A percentile compares a stretch with the other conserved stretches of the same genome.
These are phyloP conservation scores for Crocallis elinguaria DNA, from an alignment of 2,888 invertebrate species.

Conservation along the genomic window DNA sequence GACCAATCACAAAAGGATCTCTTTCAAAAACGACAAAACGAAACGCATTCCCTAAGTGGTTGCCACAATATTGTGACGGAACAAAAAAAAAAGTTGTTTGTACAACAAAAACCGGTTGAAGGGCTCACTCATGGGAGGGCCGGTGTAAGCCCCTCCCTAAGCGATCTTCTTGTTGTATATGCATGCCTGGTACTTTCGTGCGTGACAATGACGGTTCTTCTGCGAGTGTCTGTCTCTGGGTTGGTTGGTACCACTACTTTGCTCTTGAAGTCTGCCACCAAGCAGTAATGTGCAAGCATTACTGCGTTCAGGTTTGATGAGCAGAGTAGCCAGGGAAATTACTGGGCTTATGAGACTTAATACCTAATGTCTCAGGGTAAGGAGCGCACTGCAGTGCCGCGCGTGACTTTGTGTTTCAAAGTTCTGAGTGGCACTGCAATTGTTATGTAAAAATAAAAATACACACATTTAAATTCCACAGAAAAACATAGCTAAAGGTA, in stretches of 20 bases:
- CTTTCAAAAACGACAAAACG: conserved; percentile 24
- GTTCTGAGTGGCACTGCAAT: too few species aligned
- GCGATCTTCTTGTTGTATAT: conserved; percentile 44
- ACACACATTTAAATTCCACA: neutral
- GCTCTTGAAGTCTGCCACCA: too few species aligned
- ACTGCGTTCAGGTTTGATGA: too few species aligned
- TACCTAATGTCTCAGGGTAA: too few species aligned
- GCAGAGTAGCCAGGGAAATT: too few species aligned
- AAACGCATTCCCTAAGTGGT: conserved; percentile 19
- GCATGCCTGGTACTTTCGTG: conserved; percentile 55
- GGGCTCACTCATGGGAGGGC: conserved; percentile 33
- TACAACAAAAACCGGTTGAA: conserved; percentile 34
- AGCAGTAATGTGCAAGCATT: too few species aligned
- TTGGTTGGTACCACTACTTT: too few species aligned
- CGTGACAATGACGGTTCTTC: conserved; percentile 56
- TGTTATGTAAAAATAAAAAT: too few species aligned
- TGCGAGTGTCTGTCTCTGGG: too few species aligned
- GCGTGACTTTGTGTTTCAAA: too few species aligned
- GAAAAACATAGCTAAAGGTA: neutral
- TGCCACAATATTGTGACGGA: conserved; percentile 15
- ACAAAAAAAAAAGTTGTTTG: conserved; percentile 37
- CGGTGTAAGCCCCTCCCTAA: conserved; percentile 44
- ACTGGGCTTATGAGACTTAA: too few species aligned
- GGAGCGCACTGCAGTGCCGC: too few species aligned
- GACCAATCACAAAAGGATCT: conserved; percentile 31